Conservation (phyloP, 2,797 vertebrate genomes). For the Saxicola maurus region DNA sequence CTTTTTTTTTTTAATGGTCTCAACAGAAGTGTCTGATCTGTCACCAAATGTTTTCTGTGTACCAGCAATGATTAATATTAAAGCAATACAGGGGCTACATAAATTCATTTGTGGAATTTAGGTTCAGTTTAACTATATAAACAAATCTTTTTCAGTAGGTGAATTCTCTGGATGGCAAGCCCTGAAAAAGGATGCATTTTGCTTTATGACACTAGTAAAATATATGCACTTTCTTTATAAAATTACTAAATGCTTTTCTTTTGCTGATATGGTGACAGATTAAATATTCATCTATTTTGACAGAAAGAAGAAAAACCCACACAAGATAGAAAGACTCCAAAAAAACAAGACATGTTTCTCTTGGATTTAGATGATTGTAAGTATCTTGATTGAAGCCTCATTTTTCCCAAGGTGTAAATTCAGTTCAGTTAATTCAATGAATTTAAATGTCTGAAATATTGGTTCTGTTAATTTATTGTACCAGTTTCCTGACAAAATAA, state of each 20-base stretch:
- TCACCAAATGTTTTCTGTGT: not conserved
- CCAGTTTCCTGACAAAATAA: not conserved
- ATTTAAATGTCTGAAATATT: not conserved
- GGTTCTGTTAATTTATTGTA: not conserved
- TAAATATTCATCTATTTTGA: conserved; percentile 32
- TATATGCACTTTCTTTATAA: not conserved
- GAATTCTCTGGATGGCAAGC: not conserved
- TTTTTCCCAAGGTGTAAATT: not conserved
- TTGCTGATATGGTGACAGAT: not conserved
- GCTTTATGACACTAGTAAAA: not conserved
- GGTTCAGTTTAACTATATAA: not conserved
- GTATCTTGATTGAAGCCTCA: conserved; percentile 58
- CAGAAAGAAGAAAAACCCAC: conserved; percentile 71
- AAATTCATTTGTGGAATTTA: not conserved
- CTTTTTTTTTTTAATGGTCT: not conserved
- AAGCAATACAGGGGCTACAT: not conserved
- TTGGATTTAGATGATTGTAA: conserved; percentile 94
- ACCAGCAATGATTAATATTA: not conserved
- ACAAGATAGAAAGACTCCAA: conserved; percentile 42
- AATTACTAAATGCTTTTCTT: not conserved
- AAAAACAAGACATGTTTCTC: conserved; percentile 80
- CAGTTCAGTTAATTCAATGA: not conserved
- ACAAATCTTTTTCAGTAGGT: not conserved
- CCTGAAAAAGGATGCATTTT: not conserved
- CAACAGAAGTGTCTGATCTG: not conserved